Conservation (phyloP, 2,888 invertebrate genomes). For the Ennomos fuscantarius region DNA sequence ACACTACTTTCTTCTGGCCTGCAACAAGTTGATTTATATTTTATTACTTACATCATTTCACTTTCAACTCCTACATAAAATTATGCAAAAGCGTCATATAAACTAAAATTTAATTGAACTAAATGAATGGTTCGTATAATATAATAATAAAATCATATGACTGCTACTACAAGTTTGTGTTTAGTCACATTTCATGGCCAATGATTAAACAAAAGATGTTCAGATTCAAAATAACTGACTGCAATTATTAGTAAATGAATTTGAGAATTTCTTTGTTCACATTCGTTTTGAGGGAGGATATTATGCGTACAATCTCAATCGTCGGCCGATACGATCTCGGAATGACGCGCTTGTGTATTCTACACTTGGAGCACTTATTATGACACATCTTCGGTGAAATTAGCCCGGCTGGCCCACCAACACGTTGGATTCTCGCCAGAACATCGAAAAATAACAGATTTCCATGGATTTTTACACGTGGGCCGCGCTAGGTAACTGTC, state of each 20-base stretch:
- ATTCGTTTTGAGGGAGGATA: conserved; percentile 11
- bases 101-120: too few species aligned
- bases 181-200: conserved; percentile 18
- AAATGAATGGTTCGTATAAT: too few species aligned
- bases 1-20: conserved; percentile 94
- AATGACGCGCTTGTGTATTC: conserved; percentile 60
- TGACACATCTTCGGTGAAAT: conserved; percentile 78
- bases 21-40: conserved; percentile 62
- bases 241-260: conserved; percentile 10
- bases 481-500: conserved; percentile 29
- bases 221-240: too few species aligned
- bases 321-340: conserved; percentile 51
- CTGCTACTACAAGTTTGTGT: not conserved
- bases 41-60: conserved; percentile 28
- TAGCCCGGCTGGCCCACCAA: conserved; percentile 67
- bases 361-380: conserved; percentile 67
- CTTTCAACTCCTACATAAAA: not conserved
- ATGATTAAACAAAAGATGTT: conserved; percentile 17
- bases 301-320: conserved; percentile 51
- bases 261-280: not conserved
- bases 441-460: conserved; percentile 62
- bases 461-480: conserved; percentile 49
- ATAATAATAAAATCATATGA: too few species aligned
- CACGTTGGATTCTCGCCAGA: conserved; percentile 71
- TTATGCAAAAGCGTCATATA: not conserved